Conservation (phyloP, 2,797 vertebrate genomes). For the Sphenodon punctatus region DNA sequence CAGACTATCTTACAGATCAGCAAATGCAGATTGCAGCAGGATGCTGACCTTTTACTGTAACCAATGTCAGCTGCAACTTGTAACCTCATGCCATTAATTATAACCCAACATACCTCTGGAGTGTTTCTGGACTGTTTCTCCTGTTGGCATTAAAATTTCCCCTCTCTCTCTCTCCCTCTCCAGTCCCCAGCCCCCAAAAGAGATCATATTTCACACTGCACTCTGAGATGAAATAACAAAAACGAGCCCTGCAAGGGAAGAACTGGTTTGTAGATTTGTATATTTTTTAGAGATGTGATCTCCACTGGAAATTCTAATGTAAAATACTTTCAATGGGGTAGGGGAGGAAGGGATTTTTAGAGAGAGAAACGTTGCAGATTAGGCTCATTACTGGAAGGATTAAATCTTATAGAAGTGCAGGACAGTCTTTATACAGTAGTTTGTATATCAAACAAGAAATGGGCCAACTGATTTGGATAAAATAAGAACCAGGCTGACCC, state of each 20-base stretch:
- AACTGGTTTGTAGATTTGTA: constrained; percentile 20
- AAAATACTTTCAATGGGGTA: neutral
- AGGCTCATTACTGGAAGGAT: neutral
- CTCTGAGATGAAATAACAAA: constrained; percentile 31
- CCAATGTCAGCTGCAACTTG: constrained; percentile 50
- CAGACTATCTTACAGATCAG: constrained; percentile 39
- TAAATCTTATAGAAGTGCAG: neutral
- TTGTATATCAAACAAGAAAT: constrained; percentile 8
- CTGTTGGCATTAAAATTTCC: constrained; percentile 30
- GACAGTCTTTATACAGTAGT: neutral
- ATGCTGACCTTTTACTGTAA: constrained; percentile 52
- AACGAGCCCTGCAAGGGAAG: constrained; percentile 29
- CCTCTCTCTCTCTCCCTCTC: constrained; percentile 1
- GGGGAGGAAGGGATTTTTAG: neutral
- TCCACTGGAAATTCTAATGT: neutral
- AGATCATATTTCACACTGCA: constrained; percentile 59
- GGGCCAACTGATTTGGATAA: neutral
- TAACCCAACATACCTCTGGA: constrained; percentile 22
- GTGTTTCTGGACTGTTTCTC: constrained; percentile 33
- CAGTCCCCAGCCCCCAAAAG: neutral
- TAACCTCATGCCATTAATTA: constrained; percentile 64
- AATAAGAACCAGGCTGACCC: neutral
- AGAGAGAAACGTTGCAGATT: neutral
- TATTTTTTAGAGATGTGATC: constrained; percentile 9
- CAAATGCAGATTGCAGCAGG: constrained; percentile 47